phyloP scores from a whole-genome alignment of 2,113 vertebrate genomes.

The Nerophis ophidion region DNA sequence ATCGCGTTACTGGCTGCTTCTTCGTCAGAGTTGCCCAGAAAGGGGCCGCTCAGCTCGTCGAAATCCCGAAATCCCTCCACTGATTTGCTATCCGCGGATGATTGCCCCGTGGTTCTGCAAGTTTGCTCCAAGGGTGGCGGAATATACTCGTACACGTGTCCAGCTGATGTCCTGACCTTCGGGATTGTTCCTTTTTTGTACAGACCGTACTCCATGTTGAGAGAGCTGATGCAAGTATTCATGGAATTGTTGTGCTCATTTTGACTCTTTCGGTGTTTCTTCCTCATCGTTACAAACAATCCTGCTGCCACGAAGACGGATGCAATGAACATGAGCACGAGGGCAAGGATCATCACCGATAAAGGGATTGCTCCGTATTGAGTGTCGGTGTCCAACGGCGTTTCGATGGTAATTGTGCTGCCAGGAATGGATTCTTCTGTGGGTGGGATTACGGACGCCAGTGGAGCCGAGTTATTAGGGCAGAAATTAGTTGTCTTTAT shows the following conservation, averaged over 20 bases:
- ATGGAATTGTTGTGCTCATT: constrained; percentile 84
- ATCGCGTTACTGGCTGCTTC: constrained; percentile 75
- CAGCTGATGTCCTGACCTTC: constrained; percentile 85
- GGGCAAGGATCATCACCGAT: constrained; percentile 89
- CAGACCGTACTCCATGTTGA: constrained; percentile 90
- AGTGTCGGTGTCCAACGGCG: constrained; percentile 73
- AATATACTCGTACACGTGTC: constrained; percentile 92
- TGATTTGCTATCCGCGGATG: constrained; percentile 77
- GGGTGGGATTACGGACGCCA: constrained; percentile 80
- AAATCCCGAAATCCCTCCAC: constrained; percentile 86
- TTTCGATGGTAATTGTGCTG: constrained; percentile 79
- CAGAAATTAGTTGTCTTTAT: constrained; percentile 83
- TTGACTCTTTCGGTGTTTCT: constrained; percentile 82
- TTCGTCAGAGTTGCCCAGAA: constrained; percentile 80
- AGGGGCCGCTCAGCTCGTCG: constrained; percentile 85
- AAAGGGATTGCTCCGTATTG: constrained; percentile 79
- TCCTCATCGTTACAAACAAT: constrained; percentile 87
- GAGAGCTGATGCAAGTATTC: constrained; percentile 89
- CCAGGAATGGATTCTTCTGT: constrained; percentile 78
- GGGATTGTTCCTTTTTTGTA: constrained; percentile 81
- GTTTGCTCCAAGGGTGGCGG: constrained; percentile 81
- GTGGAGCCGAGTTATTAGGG: constrained; percentile 83
- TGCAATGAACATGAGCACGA: constrained; percentile 90
- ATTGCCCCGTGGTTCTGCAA: constrained; percentile 79
- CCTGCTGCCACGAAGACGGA: constrained; percentile 91